Evolutionary conservation across 2,113 vertebrate genomes (phyloP), one percentile per base, ranked within the genome.

Genomic region (Oncorhynchus gorbuscha): DNA sequence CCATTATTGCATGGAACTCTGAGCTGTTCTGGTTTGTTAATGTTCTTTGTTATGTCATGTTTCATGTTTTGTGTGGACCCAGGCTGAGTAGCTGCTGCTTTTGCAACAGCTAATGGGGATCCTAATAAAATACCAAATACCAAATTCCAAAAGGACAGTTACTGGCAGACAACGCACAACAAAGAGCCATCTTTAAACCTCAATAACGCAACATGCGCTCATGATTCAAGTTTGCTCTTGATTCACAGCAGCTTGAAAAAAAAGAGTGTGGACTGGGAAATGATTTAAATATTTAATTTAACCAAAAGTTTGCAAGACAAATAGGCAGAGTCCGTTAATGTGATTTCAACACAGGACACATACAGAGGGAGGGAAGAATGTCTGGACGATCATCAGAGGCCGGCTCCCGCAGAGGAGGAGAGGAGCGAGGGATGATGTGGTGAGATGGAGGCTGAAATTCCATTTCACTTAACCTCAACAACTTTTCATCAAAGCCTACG

Each of bases 71-170:
- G 28, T 28, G 28, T 3, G 28, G 28, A 28, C 28, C 28, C 28
- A 28, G 28, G 28, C 3, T 3, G 28, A 28, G 28, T 28, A 28
- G 28, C 28, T 28, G 28, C 28, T 28, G 28, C 28, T 28, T 28
- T 28, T 28, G 28, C 28, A 18, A 55, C 13, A 18, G 16, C 3
- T 55, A 55, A 55, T 55, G 14, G 55, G 8, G 9, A 45, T 45
- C 39, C 39, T 45, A 11, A 45, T 45, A 64, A 66, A 69, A 82
- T 82, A 78, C 76, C 76, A 73, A 78, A 67, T 79, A 73, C 86
- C 84, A 90, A 89, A 69, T 79, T 71, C 86, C 89, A 84, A 90
- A 89, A 87, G 78, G 35, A 66, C n/a, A 13, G 12, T 22, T 73
- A 72, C 16, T 45, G 67, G 81, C 75, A 69, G 72, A 81, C 61